Evolutionary conservation across 1,140 invertebrate species (phyloP), one percentile per base, ranked within the genome.

Genomic region (Microplitis mediator): DNA sequence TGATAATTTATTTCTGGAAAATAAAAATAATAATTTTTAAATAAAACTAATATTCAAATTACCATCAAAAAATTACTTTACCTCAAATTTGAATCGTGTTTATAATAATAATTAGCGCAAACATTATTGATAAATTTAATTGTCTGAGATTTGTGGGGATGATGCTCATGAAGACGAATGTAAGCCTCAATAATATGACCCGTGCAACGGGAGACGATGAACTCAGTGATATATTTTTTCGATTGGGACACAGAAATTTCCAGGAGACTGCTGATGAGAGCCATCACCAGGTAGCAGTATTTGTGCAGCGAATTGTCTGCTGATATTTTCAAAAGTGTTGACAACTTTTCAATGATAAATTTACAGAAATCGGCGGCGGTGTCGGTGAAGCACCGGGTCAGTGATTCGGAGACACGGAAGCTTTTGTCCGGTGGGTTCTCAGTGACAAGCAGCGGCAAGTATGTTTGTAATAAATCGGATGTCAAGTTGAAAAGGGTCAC

Each of bases 281-380:
- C 69, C 79, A 86, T 83, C 50, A 86, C 84, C 72, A 87, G 78
- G 60, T 83, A 78, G 60, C 80, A 84, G 73, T 83, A 60, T 67
- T 85, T 85, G 34, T 85, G 84, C 4, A 82, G 81, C 11, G 74
- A 72, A 69, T 82, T 84, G 4, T 82, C 79, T 23, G 62, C 73
- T 4, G 78, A 77, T 35, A 81, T 58, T 14, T 75, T 80, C 14
- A 86, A 78, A 72, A 84, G 86, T 72, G 68, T 70, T 31, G 79
- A 73, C 1, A 87, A 50, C 71, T 77, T 84, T 56, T 80, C 77
- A n/a, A 87, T 79, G 32, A 86, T 77, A 3, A 77, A 68, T 61
- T 72, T 76, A 6, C 80, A n/a, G 74, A 81, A 86, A 32, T 79
- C 71, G 14, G 73, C 35, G 34, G 80, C 78, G 1, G 77, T 75